A percentile compares a stretch with the other conserved stretches of the same genome.
These are phyloP conservation scores for Phylloscopus trochilus DNA, from an alignment of 2,113 vertebrate species.

Conservation along the genomic window DNA sequence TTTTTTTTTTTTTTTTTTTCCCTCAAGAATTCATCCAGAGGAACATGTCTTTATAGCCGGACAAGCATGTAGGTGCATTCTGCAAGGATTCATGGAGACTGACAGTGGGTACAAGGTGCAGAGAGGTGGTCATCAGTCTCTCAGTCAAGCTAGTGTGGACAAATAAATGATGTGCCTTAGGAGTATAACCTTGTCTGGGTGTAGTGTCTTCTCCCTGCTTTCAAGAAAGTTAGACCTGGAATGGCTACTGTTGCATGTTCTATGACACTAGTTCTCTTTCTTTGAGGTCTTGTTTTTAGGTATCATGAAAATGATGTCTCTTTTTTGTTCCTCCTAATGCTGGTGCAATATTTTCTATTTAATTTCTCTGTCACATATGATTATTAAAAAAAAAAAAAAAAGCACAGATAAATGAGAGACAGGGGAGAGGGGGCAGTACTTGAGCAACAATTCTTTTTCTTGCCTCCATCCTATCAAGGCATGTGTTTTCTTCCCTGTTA, in stretches of 20 bases:
- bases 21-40: neutral
- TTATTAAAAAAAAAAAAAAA: neutral
- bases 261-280: neutral
- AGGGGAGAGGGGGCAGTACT: neutral
- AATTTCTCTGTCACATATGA: neutral
- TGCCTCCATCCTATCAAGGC: neutral
- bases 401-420: neutral
- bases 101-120: neutral
- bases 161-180: neutral
- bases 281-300: neutral
- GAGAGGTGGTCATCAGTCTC: neutral
- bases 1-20: neutral
- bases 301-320: neutral
- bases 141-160: neutral
- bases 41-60: neutral
- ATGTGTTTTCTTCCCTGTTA: conserved; percentile 1
- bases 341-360: neutral
- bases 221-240: neutral
- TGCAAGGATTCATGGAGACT: neutral
- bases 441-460: neutral
- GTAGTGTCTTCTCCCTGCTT: neutral
- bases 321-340: neutral
- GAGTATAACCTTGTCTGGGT: neutral
- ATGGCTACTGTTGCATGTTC: neutral
- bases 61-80: neutral